Conservation (phyloP, 1,140 invertebrate species). For the Caenorhabditis brenneri region DNA sequence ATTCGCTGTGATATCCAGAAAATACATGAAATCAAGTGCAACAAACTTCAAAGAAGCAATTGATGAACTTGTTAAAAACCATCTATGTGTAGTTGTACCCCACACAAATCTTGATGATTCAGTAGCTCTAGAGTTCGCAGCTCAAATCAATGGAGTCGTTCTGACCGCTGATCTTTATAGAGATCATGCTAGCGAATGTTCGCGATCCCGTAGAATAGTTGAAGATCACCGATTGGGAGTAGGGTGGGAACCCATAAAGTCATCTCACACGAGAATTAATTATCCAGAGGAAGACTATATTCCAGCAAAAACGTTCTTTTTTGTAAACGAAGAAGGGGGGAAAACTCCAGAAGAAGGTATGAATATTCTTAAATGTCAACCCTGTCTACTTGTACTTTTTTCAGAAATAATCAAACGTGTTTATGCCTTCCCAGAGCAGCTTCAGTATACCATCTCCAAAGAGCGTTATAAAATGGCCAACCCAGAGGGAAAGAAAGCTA, state of each 20-base stretch:
- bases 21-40: background rate
- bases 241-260: background rate
- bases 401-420: background rate
- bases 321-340: background rate
- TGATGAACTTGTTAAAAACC: background rate
- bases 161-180: background rate
- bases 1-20: background rate
- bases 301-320: background rate
- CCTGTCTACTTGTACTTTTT: background rate
- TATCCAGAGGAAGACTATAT: background rate
- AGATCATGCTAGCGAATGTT: background rate
- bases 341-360: background rate
- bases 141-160: slow-evolving; percentile 4
- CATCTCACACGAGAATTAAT: background rate
- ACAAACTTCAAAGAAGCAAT: slow-evolving; percentile 7
- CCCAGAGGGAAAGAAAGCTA: background rate
- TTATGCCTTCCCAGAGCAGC: background rate
- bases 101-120: background rate
- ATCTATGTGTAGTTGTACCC: background rate
- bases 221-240: background rate
- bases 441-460: background rate
- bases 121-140: background rate
- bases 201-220: background rate
- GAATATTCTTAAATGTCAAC: background rate
- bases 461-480: background rate